A percentile compares a stretch with the other conserved stretches of the same genome.
Evolutionary conservation across 1,140 invertebrate species (phyloP).

Genomic region (Adelges cooleyi): DNA sequence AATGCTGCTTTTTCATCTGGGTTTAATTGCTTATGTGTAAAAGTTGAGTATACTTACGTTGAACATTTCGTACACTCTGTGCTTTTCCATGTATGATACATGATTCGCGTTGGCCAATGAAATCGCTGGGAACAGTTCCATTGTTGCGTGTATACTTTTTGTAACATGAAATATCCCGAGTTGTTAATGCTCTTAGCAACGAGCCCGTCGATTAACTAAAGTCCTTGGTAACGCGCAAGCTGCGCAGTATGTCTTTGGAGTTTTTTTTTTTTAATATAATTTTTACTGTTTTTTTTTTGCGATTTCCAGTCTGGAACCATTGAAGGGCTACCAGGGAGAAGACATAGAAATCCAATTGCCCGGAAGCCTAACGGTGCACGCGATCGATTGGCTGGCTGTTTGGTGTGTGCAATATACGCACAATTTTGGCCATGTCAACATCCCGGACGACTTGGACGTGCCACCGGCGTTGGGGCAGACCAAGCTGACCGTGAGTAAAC

Average conservation of each 20-base stretch:
- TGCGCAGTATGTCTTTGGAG: too few species aligned
- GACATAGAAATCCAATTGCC: constrained; percentile 82
- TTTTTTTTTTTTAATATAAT: neutral
- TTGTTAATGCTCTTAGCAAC: too few species aligned
- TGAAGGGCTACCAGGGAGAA: constrained; percentile 69
- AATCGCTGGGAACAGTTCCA: too few species aligned
- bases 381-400: constrained; percentile 83
- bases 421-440: constrained; percentile 81
- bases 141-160: too few species aligned
- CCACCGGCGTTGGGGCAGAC: constrained; percentile 79
- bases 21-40: too few species aligned
- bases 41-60: neutral
- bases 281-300: neutral
- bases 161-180: too few species aligned
- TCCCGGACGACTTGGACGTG: constrained; percentile 78
- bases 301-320: constrained; percentile 54
- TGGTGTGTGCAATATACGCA: constrained; percentile 77
- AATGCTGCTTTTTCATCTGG: too few species aligned
- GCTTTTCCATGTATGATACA: neutral
- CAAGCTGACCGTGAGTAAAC: constrained; percentile 65
- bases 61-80: constrained; percentile 12
- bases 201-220: too few species aligned
- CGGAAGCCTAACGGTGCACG: constrained; percentile 70
- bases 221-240: neutral
- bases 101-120: too few species aligned